A percentile compares a stretch with the other conserved stretches of the same genome.
These are phyloP conservation scores for Zaprionus nigranus DNA, from an alignment of 1,140 invertebrate species.

Conservation along the genomic window DNA sequence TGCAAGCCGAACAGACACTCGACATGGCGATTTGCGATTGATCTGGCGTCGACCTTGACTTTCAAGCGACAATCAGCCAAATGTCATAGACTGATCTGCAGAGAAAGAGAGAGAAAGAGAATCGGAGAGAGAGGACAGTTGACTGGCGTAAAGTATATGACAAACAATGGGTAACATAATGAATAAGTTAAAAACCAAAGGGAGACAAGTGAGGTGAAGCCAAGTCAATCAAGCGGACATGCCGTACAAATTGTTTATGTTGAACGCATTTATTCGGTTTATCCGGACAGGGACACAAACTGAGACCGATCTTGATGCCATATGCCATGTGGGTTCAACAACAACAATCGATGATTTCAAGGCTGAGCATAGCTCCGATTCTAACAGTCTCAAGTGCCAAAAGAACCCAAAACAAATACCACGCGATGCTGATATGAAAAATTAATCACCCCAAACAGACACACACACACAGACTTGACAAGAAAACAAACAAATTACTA, in stretches of 20 bases:
- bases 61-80: constrained; percentile 58
- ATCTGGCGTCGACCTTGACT: constrained; percentile 58
- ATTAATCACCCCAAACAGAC: constrained; percentile 9
- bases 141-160: constrained; percentile 26
- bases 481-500: constrained; percentile 55
- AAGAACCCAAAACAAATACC: constrained; percentile 24
- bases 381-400: constrained; percentile 29
- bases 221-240: constrained; percentile 65
- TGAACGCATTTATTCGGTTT: constrained; percentile 59
- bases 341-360: constrained; percentile 43
- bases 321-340: constrained; percentile 22
- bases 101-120: not conserved
- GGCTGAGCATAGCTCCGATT: constrained; percentile 30
- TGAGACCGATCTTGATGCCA: constrained; percentile 15
- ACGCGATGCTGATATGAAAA: constrained; percentile 28
- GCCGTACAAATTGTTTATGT: constrained; percentile 62
- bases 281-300: constrained; percentile 33
- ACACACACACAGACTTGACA: constrained; percentile 13
- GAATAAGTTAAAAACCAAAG: constrained; percentile 49
- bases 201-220: constrained; percentile 20
- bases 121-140: constrained; percentile 2
- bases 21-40: constrained; percentile 15
- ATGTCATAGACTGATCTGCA: constrained; percentile 32
- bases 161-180: constrained; percentile 53
- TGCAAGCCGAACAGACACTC: constrained; percentile 47